Evolutionary conservation across 2,797 vertebrate species (phyloP).

Genomic region (Netta rufina): DNA sequence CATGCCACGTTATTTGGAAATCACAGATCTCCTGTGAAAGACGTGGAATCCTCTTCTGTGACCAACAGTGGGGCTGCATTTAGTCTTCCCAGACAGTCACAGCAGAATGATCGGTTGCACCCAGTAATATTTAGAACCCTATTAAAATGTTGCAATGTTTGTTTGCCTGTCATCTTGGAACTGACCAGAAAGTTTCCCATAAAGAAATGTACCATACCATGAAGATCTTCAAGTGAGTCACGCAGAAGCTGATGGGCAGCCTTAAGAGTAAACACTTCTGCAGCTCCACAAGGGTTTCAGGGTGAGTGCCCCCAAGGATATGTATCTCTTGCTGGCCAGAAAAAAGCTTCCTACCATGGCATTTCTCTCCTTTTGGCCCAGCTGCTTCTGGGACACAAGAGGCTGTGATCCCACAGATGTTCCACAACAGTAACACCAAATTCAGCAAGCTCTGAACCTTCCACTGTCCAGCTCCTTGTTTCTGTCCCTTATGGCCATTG

Average conservation of each 20-base stretch:
- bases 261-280: slow-evolving; percentile 3
- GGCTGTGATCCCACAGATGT: neutral
- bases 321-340: neutral
- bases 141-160: slow-evolving; percentile 45
- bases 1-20: neutral
- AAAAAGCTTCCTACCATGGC: neutral
- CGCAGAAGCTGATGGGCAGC: neutral
- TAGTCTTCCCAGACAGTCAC: slow-evolving; percentile 43
- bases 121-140: slow-evolving; percentile 39
- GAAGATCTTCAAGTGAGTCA: slow-evolving; percentile 37
- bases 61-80: neutral
- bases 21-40: neutral
- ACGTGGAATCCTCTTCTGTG: neutral
- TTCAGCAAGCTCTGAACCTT: neutral
- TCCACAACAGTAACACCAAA: neutral
- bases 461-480: neutral
- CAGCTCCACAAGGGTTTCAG: neutral
- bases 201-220: neutral
- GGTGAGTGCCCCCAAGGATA: neutral
- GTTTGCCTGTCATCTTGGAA: slow-evolving; percentile 26
- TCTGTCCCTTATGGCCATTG: neutral
- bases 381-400: neutral
- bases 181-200: slow-evolving; percentile 40
- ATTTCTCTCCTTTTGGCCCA: neutral
- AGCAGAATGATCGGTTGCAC: slow-evolving; percentile 6